phyloP scores from a whole-genome alignment of 1,140 invertebrate genomes.

The Sarcophaga bullata region DNA sequence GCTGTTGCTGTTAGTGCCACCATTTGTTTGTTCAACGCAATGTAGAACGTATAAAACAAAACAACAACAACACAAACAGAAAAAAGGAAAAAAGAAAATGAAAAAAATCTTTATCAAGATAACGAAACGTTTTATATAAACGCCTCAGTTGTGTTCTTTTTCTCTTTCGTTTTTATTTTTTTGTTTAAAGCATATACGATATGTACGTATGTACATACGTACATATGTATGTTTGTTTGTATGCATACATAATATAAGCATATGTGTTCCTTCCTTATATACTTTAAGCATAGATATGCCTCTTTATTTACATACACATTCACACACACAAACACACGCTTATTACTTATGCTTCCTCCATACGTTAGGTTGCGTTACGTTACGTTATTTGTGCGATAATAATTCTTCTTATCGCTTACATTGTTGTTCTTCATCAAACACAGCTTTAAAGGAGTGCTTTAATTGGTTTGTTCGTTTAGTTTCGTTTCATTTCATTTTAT shows the following conservation, averaged over 20 bases:
- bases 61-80: neutral
- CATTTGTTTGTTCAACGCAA: conserved; percentile 38
- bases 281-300: no score
- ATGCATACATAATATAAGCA: neutral
- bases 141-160: conserved; percentile 16
- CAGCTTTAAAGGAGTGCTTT: no score
- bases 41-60: neutral
- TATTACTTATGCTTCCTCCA: no score
- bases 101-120: neutral
- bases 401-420: no score
- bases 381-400: no score
- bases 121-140: conserved; percentile 8
- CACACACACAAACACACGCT: no score
- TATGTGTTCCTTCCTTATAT: no score
- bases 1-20: neutral
- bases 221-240: neutral
- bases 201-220: neutral
- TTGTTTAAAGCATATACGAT: neutral
- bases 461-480: no score
- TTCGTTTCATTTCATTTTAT: no score
- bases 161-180: neutral
- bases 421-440: no score
- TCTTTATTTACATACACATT: no score
- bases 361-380: no score
- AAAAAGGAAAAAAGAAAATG: neutral